These are phyloP conservation scores for Narcine bancroftii DNA, from an alignment of 2,113 vertebrate genomes.

Conservation along the genomic window DNA sequence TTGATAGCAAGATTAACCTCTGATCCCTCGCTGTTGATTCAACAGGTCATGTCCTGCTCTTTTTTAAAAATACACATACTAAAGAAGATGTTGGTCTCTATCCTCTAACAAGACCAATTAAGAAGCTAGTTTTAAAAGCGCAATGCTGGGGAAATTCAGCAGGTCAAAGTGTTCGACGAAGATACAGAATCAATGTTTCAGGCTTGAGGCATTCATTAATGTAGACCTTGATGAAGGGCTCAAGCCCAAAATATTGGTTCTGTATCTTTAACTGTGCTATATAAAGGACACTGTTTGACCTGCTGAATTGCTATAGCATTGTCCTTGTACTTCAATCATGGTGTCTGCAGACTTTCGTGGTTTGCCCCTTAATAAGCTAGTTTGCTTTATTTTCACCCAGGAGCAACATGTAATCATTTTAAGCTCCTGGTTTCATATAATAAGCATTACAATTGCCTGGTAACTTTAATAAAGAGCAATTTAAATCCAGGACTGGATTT, in stretches of 20 bases:
- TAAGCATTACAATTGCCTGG: conserved; percentile 42
- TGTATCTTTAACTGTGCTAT: too few species aligned
- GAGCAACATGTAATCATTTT: conserved; percentile 55
- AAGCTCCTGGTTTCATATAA: conserved; percentile 52
- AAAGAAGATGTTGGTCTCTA: conserved; percentile 54
- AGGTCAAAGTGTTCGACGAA: too few species aligned
- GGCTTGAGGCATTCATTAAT: too few species aligned
- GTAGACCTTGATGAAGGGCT: too few species aligned
- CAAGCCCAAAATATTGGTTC: too few species aligned
- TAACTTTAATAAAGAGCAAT: neutral
- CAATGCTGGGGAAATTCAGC: too few species aligned
- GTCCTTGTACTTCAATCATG: too few species aligned
- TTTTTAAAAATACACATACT: conserved; percentile 44
- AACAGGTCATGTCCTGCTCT: conserved; percentile 56
- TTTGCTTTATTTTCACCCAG: conserved; percentile 57
- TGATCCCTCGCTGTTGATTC: conserved; percentile 56
- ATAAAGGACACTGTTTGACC: too few species aligned
- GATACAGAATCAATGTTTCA: too few species aligned
- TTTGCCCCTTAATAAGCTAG: conserved; percentile 56
- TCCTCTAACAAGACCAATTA: conserved; percentile 56
- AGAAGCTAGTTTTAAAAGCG: conserved; percentile 55
- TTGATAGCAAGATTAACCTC: conserved; percentile 67
- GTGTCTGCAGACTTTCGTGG: too few species aligned
- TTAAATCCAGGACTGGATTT: neutral
- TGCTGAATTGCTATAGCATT: too few species aligned